phyloP scores from a whole-genome alignment of 1,140 invertebrate genomes.

The Ceratina calcarata region DNA sequence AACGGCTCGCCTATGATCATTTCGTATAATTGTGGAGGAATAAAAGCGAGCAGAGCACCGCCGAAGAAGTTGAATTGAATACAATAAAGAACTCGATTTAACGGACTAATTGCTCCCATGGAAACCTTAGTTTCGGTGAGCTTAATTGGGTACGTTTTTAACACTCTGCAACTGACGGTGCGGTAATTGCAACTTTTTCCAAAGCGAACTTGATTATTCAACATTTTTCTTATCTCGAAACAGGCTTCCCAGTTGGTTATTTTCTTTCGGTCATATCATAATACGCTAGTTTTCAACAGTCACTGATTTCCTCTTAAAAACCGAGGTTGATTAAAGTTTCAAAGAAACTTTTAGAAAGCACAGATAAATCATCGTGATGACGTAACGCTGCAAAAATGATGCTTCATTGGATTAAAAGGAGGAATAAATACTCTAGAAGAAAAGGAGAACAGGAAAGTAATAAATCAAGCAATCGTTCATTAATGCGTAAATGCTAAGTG shows the following conservation, averaged over 20 bases:
- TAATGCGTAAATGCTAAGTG: conserved; percentile 38
- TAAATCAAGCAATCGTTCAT: conserved; percentile 36
- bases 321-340: too few species aligned
- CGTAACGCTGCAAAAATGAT: too few species aligned
- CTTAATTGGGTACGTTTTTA: not conserved
- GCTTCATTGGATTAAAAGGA: too few species aligned
- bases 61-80: not conserved
- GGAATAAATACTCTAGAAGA: not conserved
- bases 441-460: conserved; percentile 2
- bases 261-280: not conserved
- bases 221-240: not conserved
- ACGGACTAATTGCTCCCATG: not conserved
- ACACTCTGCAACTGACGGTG: not conserved
- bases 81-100: not conserved
- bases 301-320: too few species aligned
- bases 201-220: not conserved
- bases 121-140: not conserved
- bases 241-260: too few species aligned
- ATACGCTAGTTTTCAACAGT: not conserved
- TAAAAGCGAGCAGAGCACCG: not conserved
- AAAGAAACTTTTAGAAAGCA: too few species aligned
- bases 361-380: too few species aligned
- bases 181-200: conserved; percentile 8
- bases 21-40: not conserved
- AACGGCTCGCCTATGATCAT: not conserved